Percentiles rank a stretch among this genome's conserved stretches.
Evolutionary conservation across 2,113 vertebrate species (phyloP).

Genomic region (Carassius auratus): DNA sequence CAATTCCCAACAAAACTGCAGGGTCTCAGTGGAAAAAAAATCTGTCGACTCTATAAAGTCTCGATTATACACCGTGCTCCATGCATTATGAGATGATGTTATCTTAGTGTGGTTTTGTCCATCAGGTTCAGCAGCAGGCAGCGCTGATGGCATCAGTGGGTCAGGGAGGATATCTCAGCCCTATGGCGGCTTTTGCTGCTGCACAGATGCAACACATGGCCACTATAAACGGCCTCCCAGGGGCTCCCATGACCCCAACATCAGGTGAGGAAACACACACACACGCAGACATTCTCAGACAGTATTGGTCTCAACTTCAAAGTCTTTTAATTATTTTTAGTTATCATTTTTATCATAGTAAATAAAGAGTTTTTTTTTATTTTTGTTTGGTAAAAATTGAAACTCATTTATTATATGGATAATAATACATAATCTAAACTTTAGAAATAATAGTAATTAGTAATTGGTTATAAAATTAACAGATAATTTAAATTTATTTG

Average conservation of each 20-base stretch:
- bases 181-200: constrained; percentile 96
- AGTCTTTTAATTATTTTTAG: neutral
- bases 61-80: constrained; percentile 13
- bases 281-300: neutral
- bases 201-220: constrained; percentile 99
- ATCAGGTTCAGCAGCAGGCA: constrained; percentile 98
- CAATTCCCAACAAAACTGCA: constrained; percentile 45
- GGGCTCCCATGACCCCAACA: constrained; percentile 94
- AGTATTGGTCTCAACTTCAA: neutral
- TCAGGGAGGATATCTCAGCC: constrained; percentile 96
- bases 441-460: too few relatives aligned
- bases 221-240: constrained; percentile 94
- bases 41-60: constrained; percentile 9
- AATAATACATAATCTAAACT: too few relatives aligned
- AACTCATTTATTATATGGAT: too few relatives aligned
- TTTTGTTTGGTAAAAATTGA: neutral
- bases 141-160: constrained; percentile 96
- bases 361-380: neutral
- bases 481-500: too few relatives aligned
- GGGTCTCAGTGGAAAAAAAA: constrained; percentile 11
- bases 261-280: constrained; percentile 81
- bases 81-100: neutral
- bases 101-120: constrained; percentile 62
- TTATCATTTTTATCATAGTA: neutral
- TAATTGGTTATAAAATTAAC: too few relatives aligned